These are phyloP conservation scores for Eilema caniola DNA, from an alignment of 2,888 invertebrate genomes.

Conservation along the genomic window DNA sequence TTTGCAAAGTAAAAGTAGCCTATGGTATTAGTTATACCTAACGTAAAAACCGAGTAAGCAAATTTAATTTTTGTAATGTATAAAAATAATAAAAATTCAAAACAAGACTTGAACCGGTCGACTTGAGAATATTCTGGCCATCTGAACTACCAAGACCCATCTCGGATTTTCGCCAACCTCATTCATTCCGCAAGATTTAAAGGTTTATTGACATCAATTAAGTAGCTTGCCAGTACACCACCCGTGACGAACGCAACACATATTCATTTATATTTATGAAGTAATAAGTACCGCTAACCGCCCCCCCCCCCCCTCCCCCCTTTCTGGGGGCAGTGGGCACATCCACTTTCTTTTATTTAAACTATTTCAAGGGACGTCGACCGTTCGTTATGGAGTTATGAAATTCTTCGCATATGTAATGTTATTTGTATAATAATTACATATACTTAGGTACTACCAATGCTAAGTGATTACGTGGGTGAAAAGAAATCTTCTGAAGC, in stretches of 20 bases:
- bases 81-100: too few relatives aligned
- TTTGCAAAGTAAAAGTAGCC: too few relatives aligned
- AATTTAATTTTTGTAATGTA: too few relatives aligned
- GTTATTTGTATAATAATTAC: background rate
- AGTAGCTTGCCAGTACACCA: background rate
- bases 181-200: too few relatives aligned
- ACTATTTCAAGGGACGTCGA: slow-evolving; percentile 5
- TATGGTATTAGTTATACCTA: too few relatives aligned
- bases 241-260: background rate
- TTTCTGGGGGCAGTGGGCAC: slow-evolving; percentile 1
- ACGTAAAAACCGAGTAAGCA: too few relatives aligned
- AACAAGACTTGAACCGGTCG: too few relatives aligned
- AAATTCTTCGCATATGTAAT: background rate
- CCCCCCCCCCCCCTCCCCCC: background rate
- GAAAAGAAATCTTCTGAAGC: background rate
- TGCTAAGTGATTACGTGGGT: background rate
- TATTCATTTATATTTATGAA: background rate
- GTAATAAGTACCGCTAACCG: background rate
- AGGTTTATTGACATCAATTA: background rate
- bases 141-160: too few relatives aligned
- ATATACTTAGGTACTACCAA: background rate
- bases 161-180: too few relatives aligned
- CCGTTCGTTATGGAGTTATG: background rate
- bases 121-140: too few relatives aligned
- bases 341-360: slow-evolving; percentile 11